Evolutionary conservation across 1,140 invertebrate species (phyloP).

Genomic region (Calycopis cecrops): DNA sequence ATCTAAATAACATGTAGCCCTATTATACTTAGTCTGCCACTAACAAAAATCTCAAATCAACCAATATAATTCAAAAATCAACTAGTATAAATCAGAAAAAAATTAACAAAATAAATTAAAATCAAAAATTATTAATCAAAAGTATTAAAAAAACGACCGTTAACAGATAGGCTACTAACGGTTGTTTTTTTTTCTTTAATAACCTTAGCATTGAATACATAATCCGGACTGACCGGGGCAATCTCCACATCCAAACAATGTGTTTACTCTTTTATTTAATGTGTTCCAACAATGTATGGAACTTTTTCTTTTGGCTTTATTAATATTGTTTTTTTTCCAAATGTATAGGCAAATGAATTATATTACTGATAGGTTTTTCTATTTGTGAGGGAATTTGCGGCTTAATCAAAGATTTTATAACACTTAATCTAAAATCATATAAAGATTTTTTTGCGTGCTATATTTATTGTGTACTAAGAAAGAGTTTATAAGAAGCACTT

Average conservation of each 20-base stretch:
- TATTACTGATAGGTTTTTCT: conserved; percentile 17
- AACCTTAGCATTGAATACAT: conserved; percentile 25
- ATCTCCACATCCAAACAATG: conserved; percentile 22
- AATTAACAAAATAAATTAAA: no score
- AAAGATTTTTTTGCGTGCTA: no score
- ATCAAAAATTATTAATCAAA: neutral
- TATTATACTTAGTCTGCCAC: no score
- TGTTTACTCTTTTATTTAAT: conserved; percentile 19
- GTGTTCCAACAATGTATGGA: conserved; percentile 22
- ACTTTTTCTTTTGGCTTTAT: conserved; percentile 22
- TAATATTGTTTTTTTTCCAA: conserved; percentile 15
- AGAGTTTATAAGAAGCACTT: neutral
- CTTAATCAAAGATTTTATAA: conserved; percentile 22
- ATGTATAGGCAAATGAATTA: conserved; percentile 22
- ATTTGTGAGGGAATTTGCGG: conserved; percentile 18
- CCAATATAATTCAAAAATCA: no score
- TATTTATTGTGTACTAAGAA: no score
- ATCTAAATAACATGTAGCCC: no score
- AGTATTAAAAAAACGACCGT: no score
- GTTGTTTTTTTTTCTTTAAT: conserved; percentile 12
- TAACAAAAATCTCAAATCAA: no score
- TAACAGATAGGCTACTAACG: no score
- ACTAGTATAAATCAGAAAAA: no score
- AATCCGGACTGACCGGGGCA: conserved; percentile 25
- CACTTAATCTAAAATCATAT: no score